A percentile compares a stretch with the other conserved stretches of the same genome.
Evolutionary conservation across 92 coral and sea anemone species (phyloP).

Genomic region (Porites rus): DNA sequence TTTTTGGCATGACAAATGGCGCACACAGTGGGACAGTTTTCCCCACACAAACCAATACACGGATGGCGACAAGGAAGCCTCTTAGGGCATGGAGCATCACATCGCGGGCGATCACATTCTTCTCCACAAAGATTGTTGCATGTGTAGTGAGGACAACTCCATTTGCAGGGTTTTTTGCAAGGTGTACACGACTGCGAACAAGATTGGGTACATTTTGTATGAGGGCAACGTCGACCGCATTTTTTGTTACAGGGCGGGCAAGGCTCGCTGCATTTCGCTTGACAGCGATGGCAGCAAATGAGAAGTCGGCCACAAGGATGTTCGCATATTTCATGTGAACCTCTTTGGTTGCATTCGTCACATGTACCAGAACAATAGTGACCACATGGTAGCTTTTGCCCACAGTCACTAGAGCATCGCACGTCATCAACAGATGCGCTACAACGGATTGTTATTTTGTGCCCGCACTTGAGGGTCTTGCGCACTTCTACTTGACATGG

Average conservation of each 20-base stretch:
- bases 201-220: slow-evolving; percentile 41
- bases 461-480: slow-evolving; percentile 65
- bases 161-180: slow-evolving; percentile 61
- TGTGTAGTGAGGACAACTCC: slow-evolving; percentile 65
- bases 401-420: slow-evolving; percentile 55
- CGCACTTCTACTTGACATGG: slow-evolving; percentile 38
- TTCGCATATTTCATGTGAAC: slow-evolving; percentile 57
- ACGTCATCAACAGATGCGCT: slow-evolving; percentile 15
- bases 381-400: slow-evolving; percentile 64
- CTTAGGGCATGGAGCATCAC: slow-evolving; percentile 59
- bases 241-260: slow-evolving; percentile 77
- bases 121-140: slow-evolving; percentile 71
- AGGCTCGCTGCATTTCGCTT: slow-evolving; percentile 58
- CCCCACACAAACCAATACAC: slow-evolving; percentile 84
- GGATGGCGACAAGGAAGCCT: slow-evolving; percentile 68
- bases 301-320: slow-evolving; percentile 66
- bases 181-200: slow-evolving; percentile 61
- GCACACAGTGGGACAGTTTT: slow-evolving; percentile 73
- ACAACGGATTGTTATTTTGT: slow-evolving; percentile 50
- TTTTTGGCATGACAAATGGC: slow-evolving; percentile 53
- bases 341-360: slow-evolving; percentile 43
- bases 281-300: slow-evolving; percentile 76
- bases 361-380: slow-evolving; percentile 77
- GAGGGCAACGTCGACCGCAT: slow-evolving; percentile 70
- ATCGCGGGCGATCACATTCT: slow-evolving; percentile 51